These are phyloP conservation scores for Scrobipalpa costella DNA, from an alignment of 2,888 invertebrate genomes.

Conservation along the genomic window DNA sequence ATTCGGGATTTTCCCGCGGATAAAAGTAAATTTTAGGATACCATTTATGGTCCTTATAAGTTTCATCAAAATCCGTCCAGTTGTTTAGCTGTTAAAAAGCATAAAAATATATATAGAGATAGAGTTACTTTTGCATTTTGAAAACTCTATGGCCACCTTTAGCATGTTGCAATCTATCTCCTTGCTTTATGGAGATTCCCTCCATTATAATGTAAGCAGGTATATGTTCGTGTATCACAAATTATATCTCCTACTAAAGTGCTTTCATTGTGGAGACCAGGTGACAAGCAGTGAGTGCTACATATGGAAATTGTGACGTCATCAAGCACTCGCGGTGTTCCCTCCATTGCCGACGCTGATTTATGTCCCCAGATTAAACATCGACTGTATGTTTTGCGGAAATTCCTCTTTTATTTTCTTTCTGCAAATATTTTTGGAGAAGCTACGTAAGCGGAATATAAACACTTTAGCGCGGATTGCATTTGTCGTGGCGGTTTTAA, in stretches of 20 bases:
- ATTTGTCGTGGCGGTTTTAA: neutral
- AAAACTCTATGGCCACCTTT: no score
- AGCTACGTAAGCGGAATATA: neutral
- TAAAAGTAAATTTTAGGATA: no score
- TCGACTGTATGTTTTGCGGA: neutral
- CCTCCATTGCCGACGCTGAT: slow-evolving; percentile 41
- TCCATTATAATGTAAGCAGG: neutral
- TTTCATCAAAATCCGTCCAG: no score
- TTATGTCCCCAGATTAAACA: slow-evolving; percentile 30
- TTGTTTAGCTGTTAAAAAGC: no score
- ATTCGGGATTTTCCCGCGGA: no score
- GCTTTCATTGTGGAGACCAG: slow-evolving; percentile 33
- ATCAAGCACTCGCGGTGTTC: slow-evolving; percentile 55
- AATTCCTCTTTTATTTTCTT: neutral
- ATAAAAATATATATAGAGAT: no score
- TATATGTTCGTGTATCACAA: neutral
- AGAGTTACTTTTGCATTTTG: no score
- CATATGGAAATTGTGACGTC: slow-evolving; percentile 50
- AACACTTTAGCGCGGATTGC: neutral
- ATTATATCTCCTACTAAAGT: neutral
- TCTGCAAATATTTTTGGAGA: neutral
- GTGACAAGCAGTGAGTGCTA: slow-evolving; percentile 43
- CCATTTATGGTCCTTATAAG: no score
- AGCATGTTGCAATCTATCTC: no score
- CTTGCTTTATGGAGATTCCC: no score